A percentile compares a stretch with the other conserved stretches of the same genome.
phyloP scores from a whole-genome alignment of 2,797 vertebrate species.

The Cyprinodon diabolis region DNA sequence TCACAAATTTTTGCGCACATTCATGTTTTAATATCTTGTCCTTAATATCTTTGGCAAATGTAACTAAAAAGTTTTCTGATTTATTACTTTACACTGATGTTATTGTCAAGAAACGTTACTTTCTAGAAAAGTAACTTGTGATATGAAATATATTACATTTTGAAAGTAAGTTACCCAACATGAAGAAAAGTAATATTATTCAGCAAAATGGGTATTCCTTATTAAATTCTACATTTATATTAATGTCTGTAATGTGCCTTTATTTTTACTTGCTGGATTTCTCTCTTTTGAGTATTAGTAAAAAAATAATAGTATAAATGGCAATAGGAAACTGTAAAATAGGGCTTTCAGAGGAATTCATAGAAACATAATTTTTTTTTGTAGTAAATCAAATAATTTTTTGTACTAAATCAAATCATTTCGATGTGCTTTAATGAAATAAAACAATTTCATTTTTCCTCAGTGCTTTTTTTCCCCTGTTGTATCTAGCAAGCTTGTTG shows the following conservation, averaged over 20 bases:
- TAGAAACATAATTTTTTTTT: background rate
- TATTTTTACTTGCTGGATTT: background rate
- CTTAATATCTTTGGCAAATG: too few species aligned
- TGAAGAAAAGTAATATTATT: background rate
- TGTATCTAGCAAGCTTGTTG: constrained; percentile 10
- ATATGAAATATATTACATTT: too few species aligned
- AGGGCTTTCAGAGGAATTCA: background rate
- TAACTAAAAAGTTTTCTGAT: too few species aligned
- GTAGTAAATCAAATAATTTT: background rate
- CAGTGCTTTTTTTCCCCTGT: background rate
- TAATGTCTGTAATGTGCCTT: background rate
- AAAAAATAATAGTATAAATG: background rate
- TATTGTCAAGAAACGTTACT: too few species aligned
- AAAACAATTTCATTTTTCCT: background rate
- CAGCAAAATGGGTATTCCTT: background rate
- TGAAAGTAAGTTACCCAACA: too few species aligned
- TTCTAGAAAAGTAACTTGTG: too few species aligned
- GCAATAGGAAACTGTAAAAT: background rate
- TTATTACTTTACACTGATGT: too few species aligned
- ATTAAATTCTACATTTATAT: background rate
- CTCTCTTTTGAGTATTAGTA: background rate
- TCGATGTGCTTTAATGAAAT: background rate
- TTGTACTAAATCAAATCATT: background rate
- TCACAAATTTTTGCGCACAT: too few species aligned
- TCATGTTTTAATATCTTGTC: too few species aligned